These are phyloP conservation scores for Euura saliciscinereae DNA, from an alignment of 1,140 invertebrate species.

Conservation along the genomic window DNA sequence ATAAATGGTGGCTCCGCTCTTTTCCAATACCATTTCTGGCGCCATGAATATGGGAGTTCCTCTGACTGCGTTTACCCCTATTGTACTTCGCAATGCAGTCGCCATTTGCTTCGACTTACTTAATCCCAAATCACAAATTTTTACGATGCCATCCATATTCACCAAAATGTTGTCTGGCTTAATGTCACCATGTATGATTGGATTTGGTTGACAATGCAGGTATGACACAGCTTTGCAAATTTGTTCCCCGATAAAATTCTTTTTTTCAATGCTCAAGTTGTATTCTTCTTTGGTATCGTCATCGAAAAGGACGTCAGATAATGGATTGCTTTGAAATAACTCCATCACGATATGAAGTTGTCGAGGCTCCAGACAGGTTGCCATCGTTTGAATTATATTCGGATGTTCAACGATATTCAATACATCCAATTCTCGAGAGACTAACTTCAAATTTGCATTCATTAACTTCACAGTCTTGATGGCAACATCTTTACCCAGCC, in stretches of 20 bases:
- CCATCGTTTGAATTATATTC: constrained; percentile 5
- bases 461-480: background rate
- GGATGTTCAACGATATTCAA: constrained; percentile 1
- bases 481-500: background rate
- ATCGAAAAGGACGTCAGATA: background rate
- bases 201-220: background rate
- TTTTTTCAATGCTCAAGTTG: background rate
- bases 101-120: background rate
- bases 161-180: constrained; percentile 4
- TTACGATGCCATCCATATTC: background rate
- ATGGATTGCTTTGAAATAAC: background rate
- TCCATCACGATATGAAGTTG: constrained; percentile 5
- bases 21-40: background rate
- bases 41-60: constrained; percentile 7
- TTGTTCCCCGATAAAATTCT: background rate
- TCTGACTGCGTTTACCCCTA: background rate
- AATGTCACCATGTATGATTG: background rate
- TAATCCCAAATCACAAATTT: constrained; percentile 6
- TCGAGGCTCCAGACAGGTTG: background rate
- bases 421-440: background rate
- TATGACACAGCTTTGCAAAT: background rate
- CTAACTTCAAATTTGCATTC: background rate
- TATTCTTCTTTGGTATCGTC: background rate
- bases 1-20: background rate
- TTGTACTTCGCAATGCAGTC: background rate